A percentile compares a stretch with the other conserved stretches of the same genome.
phyloP scores from a whole-genome alignment of 2,113 vertebrate species.

The Mus spicilegus region DNA sequence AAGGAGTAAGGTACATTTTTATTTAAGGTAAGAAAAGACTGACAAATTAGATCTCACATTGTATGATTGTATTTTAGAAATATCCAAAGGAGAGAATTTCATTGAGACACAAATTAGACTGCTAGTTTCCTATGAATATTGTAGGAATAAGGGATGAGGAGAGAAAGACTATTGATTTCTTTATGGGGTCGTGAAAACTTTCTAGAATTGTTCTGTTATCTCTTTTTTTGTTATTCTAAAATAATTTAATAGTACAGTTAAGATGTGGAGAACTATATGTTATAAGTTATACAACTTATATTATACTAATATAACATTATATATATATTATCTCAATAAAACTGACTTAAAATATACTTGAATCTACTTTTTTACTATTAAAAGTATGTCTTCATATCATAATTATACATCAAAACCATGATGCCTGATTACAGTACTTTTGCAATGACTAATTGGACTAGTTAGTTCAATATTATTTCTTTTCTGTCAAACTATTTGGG shows the following conservation, averaged over 20 bases:
- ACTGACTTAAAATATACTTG: neutral
- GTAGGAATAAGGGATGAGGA: fast-evolving
- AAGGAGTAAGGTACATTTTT: neutral
- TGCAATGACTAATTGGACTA: neutral
- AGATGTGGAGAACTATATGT: neutral
- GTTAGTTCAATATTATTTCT: neutral
- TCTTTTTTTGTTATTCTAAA: neutral
- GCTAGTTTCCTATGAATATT: neutral
- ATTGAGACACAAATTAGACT: neutral
- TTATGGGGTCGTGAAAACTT: neutral
- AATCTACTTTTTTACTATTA: neutral
- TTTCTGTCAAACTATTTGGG: neutral
- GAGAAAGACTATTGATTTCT: neutral
- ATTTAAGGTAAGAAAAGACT: neutral
- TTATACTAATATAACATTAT: too few relatives aligned
- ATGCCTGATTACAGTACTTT: neutral
- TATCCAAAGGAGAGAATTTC: neutral
- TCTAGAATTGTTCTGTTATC: neutral
- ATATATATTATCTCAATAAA: neutral
- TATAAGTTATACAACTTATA: too few relatives aligned
- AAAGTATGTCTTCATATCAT: neutral
- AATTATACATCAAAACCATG: too few relatives aligned
- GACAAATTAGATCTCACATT: neutral
- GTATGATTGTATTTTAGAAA: neutral
- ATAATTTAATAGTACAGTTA: neutral